Base-by-base conservation (phyloP, 2,888 invertebrate genomes). In the Erebia aethiops region DNA sequence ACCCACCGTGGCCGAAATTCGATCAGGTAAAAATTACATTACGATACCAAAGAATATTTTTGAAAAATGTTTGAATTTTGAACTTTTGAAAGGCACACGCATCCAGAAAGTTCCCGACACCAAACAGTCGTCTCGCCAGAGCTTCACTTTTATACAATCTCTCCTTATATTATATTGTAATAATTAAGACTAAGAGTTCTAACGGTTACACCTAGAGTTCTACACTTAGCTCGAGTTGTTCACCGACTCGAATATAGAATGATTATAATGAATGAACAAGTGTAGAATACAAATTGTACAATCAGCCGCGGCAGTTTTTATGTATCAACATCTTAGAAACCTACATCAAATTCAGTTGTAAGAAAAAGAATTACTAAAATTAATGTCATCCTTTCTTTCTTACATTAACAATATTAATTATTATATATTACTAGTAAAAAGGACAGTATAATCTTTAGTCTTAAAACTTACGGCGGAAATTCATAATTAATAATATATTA, bases 221-320 rank as follows among this genome's bases (percentile, higher is more conserved):
- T 16, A 43, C 60, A 16, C 16, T 43, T n/a, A 3, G 60, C 41
- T 10, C 35, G 41, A 60, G 16, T 16, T 60, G 41, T 41, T n/a
- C 43, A 60, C 41, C 43, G 60, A 60, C 43, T 60, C 60, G 60
- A 63, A 51, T 51, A 63, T 63, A 49, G 51, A 62, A 49, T 58
- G 58, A 62, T 62, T 62, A 49, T 62, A 41, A 58, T 60, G 14
- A 14, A 63, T 26, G 51, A 49, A 63, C 21, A 49, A 51, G 21
- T 26, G 51, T 63, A 49, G 8, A 49, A 51, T 63, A 63, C 14
- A 51, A 14, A 13, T 51, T 14, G 62, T 51, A 63, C 62, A 63
- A 49, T 49, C 49, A 63, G 62, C 49, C 10, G 49, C 49, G 26
- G 51, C n/a, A 26, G 58, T 58, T 11, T 35, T 9, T 58, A n/a